These are phyloP conservation scores for Hirtodrosophila trivittata DNA, from an alignment of 2,888 invertebrate species.

Conservation along the genomic window DNA sequence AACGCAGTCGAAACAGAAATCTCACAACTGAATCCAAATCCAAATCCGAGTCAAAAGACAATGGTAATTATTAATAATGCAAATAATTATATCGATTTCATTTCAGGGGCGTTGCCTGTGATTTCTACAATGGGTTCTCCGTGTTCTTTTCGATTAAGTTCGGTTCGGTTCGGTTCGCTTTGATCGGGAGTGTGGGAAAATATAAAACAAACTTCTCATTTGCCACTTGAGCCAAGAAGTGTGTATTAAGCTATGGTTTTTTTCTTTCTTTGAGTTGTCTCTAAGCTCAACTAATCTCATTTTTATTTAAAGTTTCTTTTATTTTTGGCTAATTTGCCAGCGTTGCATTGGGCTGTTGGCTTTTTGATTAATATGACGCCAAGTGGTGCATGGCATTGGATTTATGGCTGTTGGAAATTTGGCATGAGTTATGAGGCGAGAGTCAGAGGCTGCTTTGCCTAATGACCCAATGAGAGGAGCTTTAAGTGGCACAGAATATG, in stretches of 20 bases:
- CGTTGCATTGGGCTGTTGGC: conserved; percentile 62
- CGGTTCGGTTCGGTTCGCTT: conserved; percentile 65
- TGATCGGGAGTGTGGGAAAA: conserved; percentile 67
- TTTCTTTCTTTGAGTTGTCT: conserved; percentile 36
- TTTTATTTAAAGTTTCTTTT: conserved; percentile 4
- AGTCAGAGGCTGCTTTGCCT: conserved; percentile 4
- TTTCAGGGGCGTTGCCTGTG: conserved; percentile 74
- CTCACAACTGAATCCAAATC: conserved; percentile 30
- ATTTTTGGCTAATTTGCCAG: conserved; percentile 65
- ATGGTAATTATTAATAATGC: conserved; percentile 79
- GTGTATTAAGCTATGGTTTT: neutral
- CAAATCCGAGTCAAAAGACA: conserved; percentile 52
- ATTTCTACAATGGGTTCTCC: conserved; percentile 51
- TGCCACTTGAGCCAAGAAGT: conserved; percentile 63
- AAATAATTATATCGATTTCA: conserved; percentile 77
- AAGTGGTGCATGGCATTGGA: conserved; percentile 72
- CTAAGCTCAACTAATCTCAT: conserved; percentile 36
- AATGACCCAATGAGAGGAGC: conserved; percentile 37
- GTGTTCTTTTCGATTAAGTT: conserved; percentile 19
- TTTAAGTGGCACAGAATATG: conserved; percentile 2
- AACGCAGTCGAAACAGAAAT: conserved; percentile 54
- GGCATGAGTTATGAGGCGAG: conserved; percentile 55
- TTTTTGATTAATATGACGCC: conserved; percentile 76
- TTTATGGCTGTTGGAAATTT: conserved; percentile 60
- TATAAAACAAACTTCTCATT: conserved; percentile 58